Evolutionary conservation across 2,888 invertebrate species (phyloP).

Genomic region (Lomographa bimaculata): DNA sequence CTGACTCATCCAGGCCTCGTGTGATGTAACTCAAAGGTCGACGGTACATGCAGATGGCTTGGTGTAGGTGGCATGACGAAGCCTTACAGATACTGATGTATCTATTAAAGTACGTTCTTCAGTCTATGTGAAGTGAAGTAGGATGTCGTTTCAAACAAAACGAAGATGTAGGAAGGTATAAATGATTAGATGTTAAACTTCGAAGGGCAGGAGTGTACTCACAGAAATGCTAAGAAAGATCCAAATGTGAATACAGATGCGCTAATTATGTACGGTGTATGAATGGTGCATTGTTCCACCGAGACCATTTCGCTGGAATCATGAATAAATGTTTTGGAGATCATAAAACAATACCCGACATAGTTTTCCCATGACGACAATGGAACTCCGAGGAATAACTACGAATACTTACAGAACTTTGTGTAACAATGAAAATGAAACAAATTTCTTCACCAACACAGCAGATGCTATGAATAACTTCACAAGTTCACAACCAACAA

Average conservation of each 20-base stretch:
- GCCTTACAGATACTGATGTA: conserved; percentile 10
- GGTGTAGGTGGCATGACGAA: conserved; percentile 29
- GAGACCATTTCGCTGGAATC: conserved; percentile 13
- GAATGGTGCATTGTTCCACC: conserved; percentile 28
- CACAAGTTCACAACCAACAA: conserved; percentile 1
- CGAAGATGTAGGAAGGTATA: too few relatives aligned
- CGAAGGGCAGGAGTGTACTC: too few relatives aligned
- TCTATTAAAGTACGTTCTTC: conserved; percentile 1
- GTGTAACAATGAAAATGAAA: background rate
- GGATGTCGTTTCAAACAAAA: background rate
- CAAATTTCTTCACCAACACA: background rate
- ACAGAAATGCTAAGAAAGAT: too few relatives aligned
- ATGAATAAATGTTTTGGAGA: conserved; percentile 20
- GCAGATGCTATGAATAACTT: conserved; percentile 6
- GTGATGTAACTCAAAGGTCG: conserved; percentile 35
- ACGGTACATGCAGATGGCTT: conserved; percentile 25
- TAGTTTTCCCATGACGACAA: conserved; percentile 19
- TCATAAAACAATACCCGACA: conserved; percentile 25
- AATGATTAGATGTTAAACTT: too few relatives aligned
- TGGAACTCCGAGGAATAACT: background rate
- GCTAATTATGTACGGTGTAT: conserved; percentile 16
- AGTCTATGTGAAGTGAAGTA: conserved; percentile 1
- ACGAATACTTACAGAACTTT: background rate
- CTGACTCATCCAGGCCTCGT: conserved; percentile 28
- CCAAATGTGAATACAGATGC: conserved; percentile 9